Evolutionary conservation across 2,797 vertebrate genomes (phyloP), one percentile per base, ranked within the genome.

Genomic region (Xenopus petersii): DNA sequence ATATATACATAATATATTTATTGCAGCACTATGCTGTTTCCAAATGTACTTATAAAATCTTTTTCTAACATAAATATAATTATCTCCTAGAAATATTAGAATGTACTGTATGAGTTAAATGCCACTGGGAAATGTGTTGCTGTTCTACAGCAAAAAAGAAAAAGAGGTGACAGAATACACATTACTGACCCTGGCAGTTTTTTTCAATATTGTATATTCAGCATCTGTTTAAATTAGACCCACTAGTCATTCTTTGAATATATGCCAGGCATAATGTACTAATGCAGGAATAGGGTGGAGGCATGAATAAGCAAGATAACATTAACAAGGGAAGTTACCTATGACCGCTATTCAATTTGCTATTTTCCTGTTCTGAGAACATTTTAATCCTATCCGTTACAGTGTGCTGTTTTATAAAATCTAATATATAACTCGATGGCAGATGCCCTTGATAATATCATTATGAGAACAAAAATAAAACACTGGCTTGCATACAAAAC

Each of bases 231-330:
- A 58, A 62, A 55, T 42, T 68, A 59, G 71, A 15, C 51, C 64
- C 11, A 46, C 54, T 64, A 73, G 58, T 73, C 66, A 78, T 54
- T 69, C 42, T 26, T 59, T 78, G 75, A 78, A 64, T 4, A n/a
- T 26, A 17, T 68, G 75, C 75, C 71, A 78, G 26, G 59, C 46
- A 71, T 48, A 42, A 21, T 73, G 63, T n/a, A 69, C 17, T 73
- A 59, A 55, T 55, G 67, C 70, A 78, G 75, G 70, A 78, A 78
- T 59, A 73, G 72, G 75, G 71, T 73, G 75, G 65, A 60, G 60
- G 72, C 51, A 78, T 58, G 12, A 69, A 78, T 49, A 72, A 64
- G 72, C 67, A 11, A 58, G 67, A 69, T 69, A 78, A 77, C 67
- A 69, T 69, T 73, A 69, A 33, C 72, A 78, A 64, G 48, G 75